These are phyloP conservation scores for Nyctibius grandis DNA, from an alignment of 2,797 vertebrate genomes.

Conservation along the genomic window DNA sequence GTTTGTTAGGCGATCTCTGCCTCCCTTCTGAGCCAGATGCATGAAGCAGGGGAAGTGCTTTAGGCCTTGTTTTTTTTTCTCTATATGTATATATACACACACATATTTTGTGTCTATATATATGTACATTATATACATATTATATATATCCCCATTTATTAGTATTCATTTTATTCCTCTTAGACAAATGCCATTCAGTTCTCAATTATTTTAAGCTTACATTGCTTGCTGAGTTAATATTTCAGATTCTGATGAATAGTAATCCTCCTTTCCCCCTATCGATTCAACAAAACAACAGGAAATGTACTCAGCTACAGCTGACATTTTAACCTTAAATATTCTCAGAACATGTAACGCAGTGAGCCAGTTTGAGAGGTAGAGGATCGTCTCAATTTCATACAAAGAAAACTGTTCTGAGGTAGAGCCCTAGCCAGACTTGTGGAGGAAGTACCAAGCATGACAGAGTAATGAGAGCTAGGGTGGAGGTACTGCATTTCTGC, in stretches of 20 bases:
- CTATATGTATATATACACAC: rapidly evolving
- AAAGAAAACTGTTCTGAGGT: not conserved
- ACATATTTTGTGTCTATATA: not conserved
- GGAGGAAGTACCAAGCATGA: not conserved
- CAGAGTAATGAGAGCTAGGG: not conserved
- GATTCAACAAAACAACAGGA: not conserved
- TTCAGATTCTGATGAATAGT: not conserved
- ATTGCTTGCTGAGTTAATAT: not conserved
- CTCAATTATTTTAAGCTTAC: not conserved
- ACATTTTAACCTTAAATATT: not conserved
- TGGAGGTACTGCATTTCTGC: not conserved
- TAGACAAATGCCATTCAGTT: not conserved
- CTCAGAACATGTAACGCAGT: rapidly evolving
- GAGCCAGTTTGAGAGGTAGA: not conserved
- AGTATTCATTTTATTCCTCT: not conserved
- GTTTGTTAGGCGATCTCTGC: not conserved
- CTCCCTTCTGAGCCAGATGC: not conserved
- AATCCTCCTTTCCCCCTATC: not conserved
- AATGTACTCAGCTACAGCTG: not conserved
- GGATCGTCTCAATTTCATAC: not conserved
- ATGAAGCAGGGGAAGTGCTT: not conserved
- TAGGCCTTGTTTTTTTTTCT: not conserved
- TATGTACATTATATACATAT: not conserved
- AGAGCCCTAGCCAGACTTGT: not conserved
- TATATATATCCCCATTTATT: not conserved